Evolutionary conservation across 2,113 vertebrate species (phyloP).

Genomic region (Erinaceus europaeus): DNA sequence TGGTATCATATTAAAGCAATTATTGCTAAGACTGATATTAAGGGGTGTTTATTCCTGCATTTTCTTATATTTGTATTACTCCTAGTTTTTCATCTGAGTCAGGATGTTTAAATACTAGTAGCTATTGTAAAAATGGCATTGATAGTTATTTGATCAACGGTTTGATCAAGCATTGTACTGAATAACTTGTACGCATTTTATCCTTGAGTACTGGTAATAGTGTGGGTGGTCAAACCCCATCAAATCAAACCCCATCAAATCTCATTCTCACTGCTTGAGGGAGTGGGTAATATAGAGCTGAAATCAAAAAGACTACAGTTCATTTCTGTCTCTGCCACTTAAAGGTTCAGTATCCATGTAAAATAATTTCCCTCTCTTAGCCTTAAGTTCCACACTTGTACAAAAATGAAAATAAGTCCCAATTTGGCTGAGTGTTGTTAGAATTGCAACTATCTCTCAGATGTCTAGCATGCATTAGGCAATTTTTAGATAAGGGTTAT

Average conservation of each 20-base stretch:
- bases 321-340: not conserved
- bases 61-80: not conserved
- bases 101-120: not conserved
- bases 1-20: not conserved
- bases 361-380: not conserved
- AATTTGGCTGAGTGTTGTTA: not conserved
- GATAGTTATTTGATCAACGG: not conserved
- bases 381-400: not conserved
- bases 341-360: not conserved
- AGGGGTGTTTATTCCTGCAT: not conserved
- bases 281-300: not conserved
- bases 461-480: not conserved
- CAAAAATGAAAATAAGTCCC: not conserved
- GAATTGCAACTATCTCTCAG: not conserved
- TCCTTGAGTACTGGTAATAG: slow-evolving; percentile 4
- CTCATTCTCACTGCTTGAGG: not conserved
- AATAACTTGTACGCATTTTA: not conserved
- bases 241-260: too few species aligned
- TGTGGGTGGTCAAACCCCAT: slow-evolving; percentile 5
- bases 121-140: not conserved
- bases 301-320: not conserved
- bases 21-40: not conserved
- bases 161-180: not conserved
- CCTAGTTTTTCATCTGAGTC: not conserved
- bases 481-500: not conserved